Evolutionary conservation across 2,797 vertebrate genomes (phyloP), one percentile per base, ranked within the genome.

Genomic region (Bucorvus abyssinicus): DNA sequence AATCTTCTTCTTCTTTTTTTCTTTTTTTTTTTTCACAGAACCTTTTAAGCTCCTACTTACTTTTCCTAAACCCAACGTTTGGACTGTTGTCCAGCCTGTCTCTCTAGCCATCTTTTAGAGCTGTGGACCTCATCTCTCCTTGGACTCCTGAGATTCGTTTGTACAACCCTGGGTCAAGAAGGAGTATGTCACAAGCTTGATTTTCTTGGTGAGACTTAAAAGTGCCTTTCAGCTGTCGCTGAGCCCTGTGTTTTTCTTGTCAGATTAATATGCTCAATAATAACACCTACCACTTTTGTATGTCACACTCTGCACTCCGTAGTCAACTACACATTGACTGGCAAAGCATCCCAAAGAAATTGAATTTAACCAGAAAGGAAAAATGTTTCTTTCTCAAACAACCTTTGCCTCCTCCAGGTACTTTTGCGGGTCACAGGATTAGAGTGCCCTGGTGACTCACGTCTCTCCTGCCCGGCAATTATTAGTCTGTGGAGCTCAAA

Each of bases 241-340:
- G 53, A 95, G 87, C 84, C 89, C 84, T 30, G 64, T 91, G 82
- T 94, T 96, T 96, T 95, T 84, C 92, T 93, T 91, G 92, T 95
- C 94, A 86, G 53, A 36, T 81, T 83, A 78, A 96, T 87, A 76
- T 85, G 89, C 93, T 92, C 40, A 57, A 84, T 87, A 71, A 91
- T 71, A 87, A 89, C 95, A 95, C 94, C 94, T 57, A 71, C 84
- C 82, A 69, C 95, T 95, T 93, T 38, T 12, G 32, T 64, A 9
- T 94, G 84, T 92, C 94, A 92, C 92, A 68, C 71, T 80, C 84
- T 36, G 90, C 82, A 2, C 81, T 96, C 84, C 74, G 50, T 73
- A 85, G 15, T 45, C 93, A 86, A 87, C 82, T 20, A 5, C 57
- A 56, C 80, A 10, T 16, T 40, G 84, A 86, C 81, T 74, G 88